These are phyloP conservation scores for Clepsis dumicolana DNA, from an alignment of 2,888 invertebrate genomes.

Conservation along the genomic window DNA sequence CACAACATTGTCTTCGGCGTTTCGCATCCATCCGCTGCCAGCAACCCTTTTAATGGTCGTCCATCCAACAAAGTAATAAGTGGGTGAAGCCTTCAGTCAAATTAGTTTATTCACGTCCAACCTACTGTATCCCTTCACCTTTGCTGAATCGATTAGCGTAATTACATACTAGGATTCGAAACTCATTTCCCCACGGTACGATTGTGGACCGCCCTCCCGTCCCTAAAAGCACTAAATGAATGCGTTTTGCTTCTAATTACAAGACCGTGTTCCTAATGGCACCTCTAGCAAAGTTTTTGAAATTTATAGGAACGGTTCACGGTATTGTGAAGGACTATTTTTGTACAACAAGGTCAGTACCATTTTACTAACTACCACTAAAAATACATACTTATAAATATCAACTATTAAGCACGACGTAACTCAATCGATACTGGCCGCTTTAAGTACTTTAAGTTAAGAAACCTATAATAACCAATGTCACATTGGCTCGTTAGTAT, in stretches of 20 bases:
- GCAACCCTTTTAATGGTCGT: no score
- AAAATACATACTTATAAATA: no score
- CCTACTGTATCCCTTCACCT: background rate
- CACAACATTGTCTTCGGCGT: no score
- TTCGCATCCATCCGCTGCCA: no score
- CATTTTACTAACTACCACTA: no score
- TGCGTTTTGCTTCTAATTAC: constrained; percentile 34
- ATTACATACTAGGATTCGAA: constrained; percentile 44
- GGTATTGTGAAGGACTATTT: background rate
- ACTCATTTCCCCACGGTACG: constrained; percentile 41
- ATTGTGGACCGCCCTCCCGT: constrained; percentile 30
- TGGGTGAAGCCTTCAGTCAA: no score
- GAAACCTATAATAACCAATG: no score
- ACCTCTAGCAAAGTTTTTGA: background rate
- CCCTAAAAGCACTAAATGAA: constrained; percentile 37
- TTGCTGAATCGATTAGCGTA: constrained; percentile 37
- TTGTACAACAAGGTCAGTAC: background rate
- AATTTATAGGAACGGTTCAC: background rate
- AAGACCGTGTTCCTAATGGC: background rate
- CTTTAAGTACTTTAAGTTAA: no score
- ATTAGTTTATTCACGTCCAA: background rate
- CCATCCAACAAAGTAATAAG: no score
- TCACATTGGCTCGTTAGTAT: no score
- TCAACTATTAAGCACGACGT: no score
- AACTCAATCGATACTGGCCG: no score